Evolutionary conservation across 2,797 vertebrate genomes (phyloP), one percentile per base, ranked within the genome.

Genomic region (Oophaga sylvatica): DNA sequence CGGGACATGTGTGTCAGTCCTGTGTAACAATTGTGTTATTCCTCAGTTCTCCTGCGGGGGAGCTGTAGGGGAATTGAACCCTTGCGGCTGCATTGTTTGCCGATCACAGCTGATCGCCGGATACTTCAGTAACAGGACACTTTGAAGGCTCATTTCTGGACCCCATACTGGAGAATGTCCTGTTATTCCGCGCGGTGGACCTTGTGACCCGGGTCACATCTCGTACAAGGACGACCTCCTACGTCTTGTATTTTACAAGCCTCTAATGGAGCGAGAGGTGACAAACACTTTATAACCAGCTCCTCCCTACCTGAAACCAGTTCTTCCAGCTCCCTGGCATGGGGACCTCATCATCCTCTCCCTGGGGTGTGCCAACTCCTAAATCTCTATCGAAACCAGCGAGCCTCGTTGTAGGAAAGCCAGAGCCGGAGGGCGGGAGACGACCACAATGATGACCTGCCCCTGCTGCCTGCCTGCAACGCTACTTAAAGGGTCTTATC

Each of bases 301-400:
- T 35, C 12, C 84, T 89, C 71, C 87, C 87, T 63, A 48, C 65
- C 3, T n/a, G 11, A 59, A 89, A 89, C 87, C 83, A 53, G 87
- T 86, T 86, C 9, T 31, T 81, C 87, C 83, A 22, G 87, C 70
- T 89, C 15, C 45, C 35, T 85, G 87, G 79, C 68, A 89, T 45
- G 80, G 68, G 70, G 84, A 81, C 83, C 16, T 56, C 45, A 26
- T 60, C 81, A 17, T 83, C 80, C 80, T 86, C 78, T 78, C 84
- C 83, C 73, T 71, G 88, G 78, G 87, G 87, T 82, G 88, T 86
- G 88, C 81, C 80, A 16, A 41, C 80, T 81, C 83, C 81, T 65
- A 88, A 85, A 84, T 81, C 87, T 88, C 87, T 89, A 70, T 73
- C 88, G 88, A 89, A 89, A 89, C 88, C 84, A 83, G 70, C 73